Base-by-base conservation (phyloP, 2,113 vertebrate genomes). In the Oophaga pumilio region DNA sequence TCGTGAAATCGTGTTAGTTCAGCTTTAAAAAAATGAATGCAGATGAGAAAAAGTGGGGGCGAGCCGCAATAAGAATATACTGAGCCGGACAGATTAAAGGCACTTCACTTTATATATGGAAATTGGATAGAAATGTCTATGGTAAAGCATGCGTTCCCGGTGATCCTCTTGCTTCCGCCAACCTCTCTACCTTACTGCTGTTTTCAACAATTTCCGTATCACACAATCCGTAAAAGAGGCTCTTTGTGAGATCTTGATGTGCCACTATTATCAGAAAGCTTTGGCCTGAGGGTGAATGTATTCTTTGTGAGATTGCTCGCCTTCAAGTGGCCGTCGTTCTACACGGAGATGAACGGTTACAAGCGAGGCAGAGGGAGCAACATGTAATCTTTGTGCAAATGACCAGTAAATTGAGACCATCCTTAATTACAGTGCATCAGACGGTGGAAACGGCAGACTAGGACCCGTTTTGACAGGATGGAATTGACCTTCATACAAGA, bases 341-440 rank as follows among this genome's bases (percentile, higher is more conserved):
- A 76, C 57, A 24, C 49, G 28, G 66, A 68, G 87, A 88, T 88
- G 71, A 88, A 24, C 57, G 43, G 71, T 88, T 84, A 52, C 71
- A 84, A 52, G 26, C 43, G 49, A 88, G 80, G 50, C 59, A 84
- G 59, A 53, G 49, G 26, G 59, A 88, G 80, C 80, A 83, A 84
- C 71, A 33, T 88, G 60, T 88, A 88, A 88, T 88, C 81, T 84
- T 84, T 88, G 87, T 88, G 87, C 87, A 88, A 88, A 88, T 88
- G 87, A 84, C 81, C 87, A 84, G 71, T 66, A 83, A 84, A 84
- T 88, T 77, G 87, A 84, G 73, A 83, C 81, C 68, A 9, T 77
- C 87, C 87, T 76, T 88, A 88, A 87, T 87, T 87, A 82, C 69
- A 83, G 26, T 62, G 66, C 69, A 87, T 52, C 33, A 56, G n/a